Conservation (phyloP, 2,888 invertebrate species). For the Graphium colonna region DNA sequence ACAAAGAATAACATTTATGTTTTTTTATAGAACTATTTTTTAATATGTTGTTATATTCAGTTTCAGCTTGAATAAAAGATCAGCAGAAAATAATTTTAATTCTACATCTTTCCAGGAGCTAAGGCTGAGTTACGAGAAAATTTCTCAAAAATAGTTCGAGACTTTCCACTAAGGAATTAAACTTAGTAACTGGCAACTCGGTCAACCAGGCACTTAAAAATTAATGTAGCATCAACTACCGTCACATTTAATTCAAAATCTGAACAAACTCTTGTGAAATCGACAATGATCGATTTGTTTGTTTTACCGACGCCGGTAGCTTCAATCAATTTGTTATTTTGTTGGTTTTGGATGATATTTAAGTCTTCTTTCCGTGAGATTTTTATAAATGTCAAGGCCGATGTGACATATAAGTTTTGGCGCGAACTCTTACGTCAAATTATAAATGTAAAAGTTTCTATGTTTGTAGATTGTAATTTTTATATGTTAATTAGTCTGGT, state of each 20-base stretch:
- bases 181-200: neutral
- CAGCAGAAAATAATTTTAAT: no score
- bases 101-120: no score
- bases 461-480: no score
- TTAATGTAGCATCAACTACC: neutral
- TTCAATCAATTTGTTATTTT: slow-evolving; percentile 9
- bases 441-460: no score
- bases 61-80: no score
- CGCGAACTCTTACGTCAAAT: neutral
- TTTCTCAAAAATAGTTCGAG: no score
- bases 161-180: no score
- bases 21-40: no score
- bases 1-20: no score
- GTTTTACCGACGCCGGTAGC: slow-evolving; percentile 3
- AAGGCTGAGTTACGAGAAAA: no score
- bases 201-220: neutral
- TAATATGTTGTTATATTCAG: no score
- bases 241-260: neutral
- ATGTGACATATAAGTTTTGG: neutral
- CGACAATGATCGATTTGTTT: slow-evolving; percentile 13
- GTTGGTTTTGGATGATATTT: slow-evolving; percentile 2
- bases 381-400: neutral
- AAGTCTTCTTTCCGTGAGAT: neutral
- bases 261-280: slow-evolving; percentile 10
- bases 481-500: no score